Conservation (phyloP, 2,888 invertebrate species). For the Leptinotarsa rubiginosa region DNA sequence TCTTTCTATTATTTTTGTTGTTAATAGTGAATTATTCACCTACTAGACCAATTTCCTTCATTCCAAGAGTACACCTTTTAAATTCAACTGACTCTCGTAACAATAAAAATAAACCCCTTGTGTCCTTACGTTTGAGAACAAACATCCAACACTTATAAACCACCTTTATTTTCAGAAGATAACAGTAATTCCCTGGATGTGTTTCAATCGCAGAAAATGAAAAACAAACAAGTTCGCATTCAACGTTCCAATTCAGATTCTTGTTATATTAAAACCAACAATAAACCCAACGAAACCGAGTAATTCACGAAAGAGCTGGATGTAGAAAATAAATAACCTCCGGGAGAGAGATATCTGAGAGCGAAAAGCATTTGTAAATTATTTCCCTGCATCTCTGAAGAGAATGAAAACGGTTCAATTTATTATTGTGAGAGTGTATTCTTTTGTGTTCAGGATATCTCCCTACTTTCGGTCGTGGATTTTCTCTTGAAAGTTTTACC, state of each 20-base stretch:
- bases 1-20: too few species aligned
- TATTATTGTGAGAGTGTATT: slow-evolving; percentile 2
- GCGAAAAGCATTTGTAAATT: slow-evolving; percentile 27
- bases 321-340: slow-evolving; percentile 31
- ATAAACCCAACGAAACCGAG: slow-evolving; percentile 33
- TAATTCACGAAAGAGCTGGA: slow-evolving; percentile 29
- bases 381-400: slow-evolving; percentile 29
- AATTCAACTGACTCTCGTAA: not conserved
- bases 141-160: not conserved
- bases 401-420: slow-evolving; percentile 26
- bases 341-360: slow-evolving; percentile 19
- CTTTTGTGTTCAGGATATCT: slow-evolving; percentile 5
- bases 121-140: not conserved
- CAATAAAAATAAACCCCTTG: not conserved
- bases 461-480: not conserved
- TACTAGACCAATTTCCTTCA: too few species aligned
- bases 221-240: slow-evolving; percentile 28
- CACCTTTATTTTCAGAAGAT: slow-evolving; percentile 4
- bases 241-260: slow-evolving; percentile 28
- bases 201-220: slow-evolving; percentile 7
- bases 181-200: slow-evolving; percentile 3
- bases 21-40: too few species aligned
- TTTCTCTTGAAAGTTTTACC: not conserved
- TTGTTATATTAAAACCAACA: slow-evolving; percentile 37
- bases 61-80: not conserved